These are phyloP conservation scores for Phalacrocorax brasilianus DNA, from an alignment of 2,113 vertebrate genomes.

Conservation along the genomic window DNA sequence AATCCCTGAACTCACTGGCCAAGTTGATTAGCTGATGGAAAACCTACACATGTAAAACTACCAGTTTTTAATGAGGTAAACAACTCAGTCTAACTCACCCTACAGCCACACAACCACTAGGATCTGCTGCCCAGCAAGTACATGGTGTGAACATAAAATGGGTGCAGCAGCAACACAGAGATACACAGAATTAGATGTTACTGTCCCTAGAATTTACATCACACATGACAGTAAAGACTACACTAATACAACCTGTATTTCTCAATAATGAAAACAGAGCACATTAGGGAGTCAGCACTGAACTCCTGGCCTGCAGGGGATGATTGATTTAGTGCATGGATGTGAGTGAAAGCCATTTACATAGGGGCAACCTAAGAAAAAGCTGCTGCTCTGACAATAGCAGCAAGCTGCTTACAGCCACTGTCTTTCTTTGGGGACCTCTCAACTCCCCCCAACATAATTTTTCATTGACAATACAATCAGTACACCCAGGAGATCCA, in stretches of 20 bases:
- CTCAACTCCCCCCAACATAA: not conserved
- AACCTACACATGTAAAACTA: not conserved
- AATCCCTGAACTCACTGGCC: not conserved
- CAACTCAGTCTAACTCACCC: not conserved
- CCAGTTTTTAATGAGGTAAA: not conserved
- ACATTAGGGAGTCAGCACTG: not conserved
- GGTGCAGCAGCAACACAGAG: not conserved
- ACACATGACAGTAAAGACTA: not conserved
- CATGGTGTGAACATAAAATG: fast-evolving
- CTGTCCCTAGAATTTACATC: not conserved
- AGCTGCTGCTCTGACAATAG: not conserved
- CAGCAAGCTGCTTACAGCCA: not conserved
- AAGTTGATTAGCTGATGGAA: not conserved
- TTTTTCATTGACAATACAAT: not conserved
- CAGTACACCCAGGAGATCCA: not conserved
- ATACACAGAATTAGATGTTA: not conserved
- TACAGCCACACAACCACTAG: not conserved
- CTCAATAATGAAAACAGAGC: not conserved
- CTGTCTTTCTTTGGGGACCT: not conserved
- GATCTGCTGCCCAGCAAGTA: not conserved
- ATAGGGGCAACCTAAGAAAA: not conserved
- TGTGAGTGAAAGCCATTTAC: not conserved
- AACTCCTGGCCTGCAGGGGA: not conserved
- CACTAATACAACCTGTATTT: not conserved
- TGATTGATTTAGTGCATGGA: not conserved